A percentile compares a stretch with the other conserved stretches of the same genome.
phyloP scores from a whole-genome alignment of 2,888 invertebrate genomes.

The Linnaemya tessellans region DNA sequence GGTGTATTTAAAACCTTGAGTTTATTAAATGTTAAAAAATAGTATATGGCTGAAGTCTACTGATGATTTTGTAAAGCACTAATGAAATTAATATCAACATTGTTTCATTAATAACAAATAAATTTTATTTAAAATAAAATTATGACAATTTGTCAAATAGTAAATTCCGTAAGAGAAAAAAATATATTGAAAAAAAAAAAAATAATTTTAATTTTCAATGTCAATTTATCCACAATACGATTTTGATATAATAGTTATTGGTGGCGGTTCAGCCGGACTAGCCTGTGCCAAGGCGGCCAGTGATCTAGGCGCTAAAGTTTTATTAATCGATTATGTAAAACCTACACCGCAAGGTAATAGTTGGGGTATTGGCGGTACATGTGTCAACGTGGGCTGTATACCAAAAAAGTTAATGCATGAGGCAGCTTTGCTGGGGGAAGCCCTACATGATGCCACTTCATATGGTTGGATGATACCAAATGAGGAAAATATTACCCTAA shows the following conservation, averaged over 20 bases:
- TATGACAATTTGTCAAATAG: too few species aligned
- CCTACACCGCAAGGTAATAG: slow-evolving; percentile 93
- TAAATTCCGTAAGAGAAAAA: too few species aligned
- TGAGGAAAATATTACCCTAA: slow-evolving; percentile 86
- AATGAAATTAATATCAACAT: too few species aligned
- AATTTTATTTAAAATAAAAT: too few species aligned
- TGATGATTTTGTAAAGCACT: too few species aligned
- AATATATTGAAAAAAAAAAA: too few species aligned
- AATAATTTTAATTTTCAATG: slow-evolving; percentile 9
- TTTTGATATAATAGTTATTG: slow-evolving; percentile 96
- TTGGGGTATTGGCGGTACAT: slow-evolving; percentile 98
- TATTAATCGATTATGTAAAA: slow-evolving; percentile 92
- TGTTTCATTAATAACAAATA: too few species aligned
- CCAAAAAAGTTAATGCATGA: slow-evolving; percentile 99
- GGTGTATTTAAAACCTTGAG: too few species aligned
- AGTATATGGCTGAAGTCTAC: too few species aligned
- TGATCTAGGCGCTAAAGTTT: slow-evolving; percentile 90
- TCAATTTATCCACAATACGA: slow-evolving; percentile 84
- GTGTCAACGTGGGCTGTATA: slow-evolving; percentile 98
- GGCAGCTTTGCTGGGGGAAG: slow-evolving; percentile 93
- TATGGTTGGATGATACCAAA: slow-evolving; percentile 92
- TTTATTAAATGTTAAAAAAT: too few species aligned
- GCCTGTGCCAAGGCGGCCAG: slow-evolving; percentile 96
- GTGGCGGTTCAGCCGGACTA: slow-evolving; percentile 97
- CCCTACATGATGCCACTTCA: slow-evolving; percentile 89